These are phyloP conservation scores for Muscicapa striata DNA, from an alignment of 2,797 vertebrate genomes.

Conservation along the genomic window DNA sequence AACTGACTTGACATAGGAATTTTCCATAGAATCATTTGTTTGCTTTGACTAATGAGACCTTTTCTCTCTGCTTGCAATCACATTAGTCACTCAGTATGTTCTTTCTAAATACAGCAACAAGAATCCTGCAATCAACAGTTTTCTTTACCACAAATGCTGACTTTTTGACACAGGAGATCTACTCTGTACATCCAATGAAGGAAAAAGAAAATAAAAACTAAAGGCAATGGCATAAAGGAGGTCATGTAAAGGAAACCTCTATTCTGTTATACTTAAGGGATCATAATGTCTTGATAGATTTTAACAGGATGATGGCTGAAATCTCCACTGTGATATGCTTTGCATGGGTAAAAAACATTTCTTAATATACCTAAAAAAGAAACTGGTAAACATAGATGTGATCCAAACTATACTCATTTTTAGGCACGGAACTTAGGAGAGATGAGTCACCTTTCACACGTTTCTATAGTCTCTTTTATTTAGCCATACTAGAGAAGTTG, in stretches of 20 bases:
- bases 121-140: neutral
- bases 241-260: neutral
- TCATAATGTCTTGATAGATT: neutral
- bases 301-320: neutral
- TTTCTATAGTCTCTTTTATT: neutral
- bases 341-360: neutral
- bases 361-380: neutral
- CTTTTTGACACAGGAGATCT: neutral
- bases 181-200: neutral
- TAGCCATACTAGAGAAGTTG: neutral
- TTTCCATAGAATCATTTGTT: conserved; percentile 27
- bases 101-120: conserved; percentile 50
- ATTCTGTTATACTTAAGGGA: neutral
- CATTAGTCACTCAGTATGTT: conserved; percentile 17
- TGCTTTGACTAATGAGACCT: conserved; percentile 41
- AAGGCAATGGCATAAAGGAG: neutral
- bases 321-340: neutral
- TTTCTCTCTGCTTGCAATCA: conserved; percentile 33
- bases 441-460: neutral
- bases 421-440: neutral
- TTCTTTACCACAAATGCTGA: neutral
- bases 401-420: neutral
- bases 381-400: neutral
- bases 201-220: neutral
- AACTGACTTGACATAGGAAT: conserved; percentile 4